Evolutionary conservation across 2,888 invertebrate species (phyloP).

Genomic region (Agriopis leucophaearia): DNA sequence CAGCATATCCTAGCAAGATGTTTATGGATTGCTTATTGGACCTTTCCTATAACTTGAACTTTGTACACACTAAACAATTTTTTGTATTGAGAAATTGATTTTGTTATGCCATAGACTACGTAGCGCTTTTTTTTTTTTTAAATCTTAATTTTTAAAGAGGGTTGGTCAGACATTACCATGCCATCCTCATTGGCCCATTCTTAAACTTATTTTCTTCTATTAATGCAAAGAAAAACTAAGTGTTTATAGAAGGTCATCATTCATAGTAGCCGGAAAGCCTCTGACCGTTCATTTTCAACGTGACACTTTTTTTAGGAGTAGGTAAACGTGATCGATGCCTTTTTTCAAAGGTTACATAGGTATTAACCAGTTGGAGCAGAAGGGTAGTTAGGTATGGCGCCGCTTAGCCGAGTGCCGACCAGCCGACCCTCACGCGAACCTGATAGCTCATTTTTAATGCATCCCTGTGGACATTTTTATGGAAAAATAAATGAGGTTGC

Average conservation of each 20-base stretch:
- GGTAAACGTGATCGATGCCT: conserved; percentile 28
- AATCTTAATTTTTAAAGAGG: no score
- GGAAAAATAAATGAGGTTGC: conserved; percentile 12
- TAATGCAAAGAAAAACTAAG: no score
- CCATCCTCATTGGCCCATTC: no score
- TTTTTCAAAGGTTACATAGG: conserved; percentile 32
- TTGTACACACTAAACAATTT: background rate
- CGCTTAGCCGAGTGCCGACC: background rate
- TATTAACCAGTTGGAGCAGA: conserved; percentile 18
- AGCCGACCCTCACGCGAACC: conserved; percentile 36
- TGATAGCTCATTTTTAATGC: conserved; percentile 41
- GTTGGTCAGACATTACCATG: no score
- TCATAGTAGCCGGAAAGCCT: conserved; percentile 14
- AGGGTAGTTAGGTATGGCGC: conserved; percentile 10
- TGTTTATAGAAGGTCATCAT: conserved; percentile 5
- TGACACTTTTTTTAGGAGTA: conserved; percentile 19
- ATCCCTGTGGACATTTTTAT: conserved; percentile 25
- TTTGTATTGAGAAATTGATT: background rate
- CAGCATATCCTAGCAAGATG: background rate
- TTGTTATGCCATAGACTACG: background rate
- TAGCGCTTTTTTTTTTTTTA: no score
- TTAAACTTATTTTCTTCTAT: no score
- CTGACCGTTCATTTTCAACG: conserved; percentile 12
- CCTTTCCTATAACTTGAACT: background rate
- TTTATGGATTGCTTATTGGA: background rate